A percentile compares a stretch with the other conserved stretches of the same genome.
Evolutionary conservation across 1,140 invertebrate species (phyloP).

Genomic region (Gerris buenoi): DNA sequence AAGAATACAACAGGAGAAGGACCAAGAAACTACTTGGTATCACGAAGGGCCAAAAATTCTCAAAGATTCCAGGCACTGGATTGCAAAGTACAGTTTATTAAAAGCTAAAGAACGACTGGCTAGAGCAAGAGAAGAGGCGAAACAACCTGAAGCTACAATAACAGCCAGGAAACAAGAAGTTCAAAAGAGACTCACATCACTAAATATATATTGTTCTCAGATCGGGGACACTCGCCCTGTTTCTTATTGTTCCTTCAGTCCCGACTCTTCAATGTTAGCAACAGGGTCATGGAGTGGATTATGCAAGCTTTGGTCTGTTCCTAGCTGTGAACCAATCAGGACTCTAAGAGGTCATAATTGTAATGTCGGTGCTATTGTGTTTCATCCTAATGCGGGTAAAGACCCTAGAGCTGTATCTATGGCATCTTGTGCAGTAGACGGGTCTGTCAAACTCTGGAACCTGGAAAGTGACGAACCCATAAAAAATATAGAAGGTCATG

Average conservation of each 20-base stretch:
- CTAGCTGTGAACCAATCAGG: slow-evolving; percentile 59
- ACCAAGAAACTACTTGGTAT: slow-evolving; percentile 84
- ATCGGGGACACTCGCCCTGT: slow-evolving; percentile 85
- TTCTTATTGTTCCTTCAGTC: slow-evolving; percentile 79
- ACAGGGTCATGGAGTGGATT: slow-evolving; percentile 89
- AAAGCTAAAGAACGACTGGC: slow-evolving; percentile 57
- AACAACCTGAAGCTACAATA: slow-evolving; percentile 47
- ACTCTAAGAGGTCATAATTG: slow-evolving; percentile 73
- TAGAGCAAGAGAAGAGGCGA: slow-evolving; percentile 42
- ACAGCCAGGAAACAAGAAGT: slow-evolving; percentile 65
- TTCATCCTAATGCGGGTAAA: slow-evolving; percentile 67
- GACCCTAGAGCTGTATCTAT: slow-evolving; percentile 50
- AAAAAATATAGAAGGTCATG: slow-evolving; percentile 79
- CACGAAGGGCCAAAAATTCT: slow-evolving; percentile 86
- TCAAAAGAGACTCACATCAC: slow-evolving; percentile 57
- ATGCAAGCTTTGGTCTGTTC: slow-evolving; percentile 86
- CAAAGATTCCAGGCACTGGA: slow-evolving; percentile 64
- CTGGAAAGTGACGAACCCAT: slow-evolving; percentile 75
- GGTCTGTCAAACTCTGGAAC: slow-evolving; percentile 88
- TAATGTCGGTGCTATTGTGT: slow-evolving; percentile 78
- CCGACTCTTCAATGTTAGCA: slow-evolving; percentile 69
- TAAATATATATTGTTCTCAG: slow-evolving; percentile 74
- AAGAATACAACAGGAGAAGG: slow-evolving; percentile 52
- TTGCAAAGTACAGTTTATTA: slow-evolving; percentile 65
- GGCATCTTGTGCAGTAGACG: slow-evolving; percentile 86